A percentile compares a stretch with the other conserved stretches of the same genome.
phyloP scores from a whole-genome alignment of 2,113 vertebrate species.

The Colius striatus region DNA sequence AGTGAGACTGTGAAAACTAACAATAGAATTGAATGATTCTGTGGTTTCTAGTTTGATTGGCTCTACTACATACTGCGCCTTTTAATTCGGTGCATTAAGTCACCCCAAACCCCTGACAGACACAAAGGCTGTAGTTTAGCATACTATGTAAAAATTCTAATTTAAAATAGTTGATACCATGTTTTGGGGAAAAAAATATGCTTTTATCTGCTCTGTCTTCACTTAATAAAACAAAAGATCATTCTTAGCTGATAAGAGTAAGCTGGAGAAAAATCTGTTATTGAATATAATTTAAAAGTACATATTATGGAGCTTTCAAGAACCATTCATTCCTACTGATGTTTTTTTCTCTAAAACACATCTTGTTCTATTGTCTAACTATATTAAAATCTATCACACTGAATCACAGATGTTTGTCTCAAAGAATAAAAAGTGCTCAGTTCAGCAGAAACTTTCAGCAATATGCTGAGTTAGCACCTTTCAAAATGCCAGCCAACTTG shows the following conservation, averaged over 20 bases:
- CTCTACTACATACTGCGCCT: neutral
- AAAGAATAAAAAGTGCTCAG: conserved; percentile 43
- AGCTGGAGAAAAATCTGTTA: conserved; percentile 16
- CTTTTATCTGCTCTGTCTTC: neutral
- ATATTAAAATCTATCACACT: conserved; percentile 32
- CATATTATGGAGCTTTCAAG: neutral
- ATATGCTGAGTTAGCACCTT: conserved; percentile 53
- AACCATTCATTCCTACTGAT: neutral
- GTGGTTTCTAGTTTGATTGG: neutral
- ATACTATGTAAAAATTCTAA: neutral
- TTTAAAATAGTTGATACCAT: neutral
- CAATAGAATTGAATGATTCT: neutral
- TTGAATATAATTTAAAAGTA: neutral
- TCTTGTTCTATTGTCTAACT: conserved; percentile 20
- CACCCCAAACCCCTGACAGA: neutral
- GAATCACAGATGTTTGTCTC: conserved; percentile 59
- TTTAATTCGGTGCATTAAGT: neutral
- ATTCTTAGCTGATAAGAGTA: neutral
- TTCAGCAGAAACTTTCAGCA: conserved; percentile 49
- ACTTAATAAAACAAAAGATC: neutral
- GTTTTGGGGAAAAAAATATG: neutral
- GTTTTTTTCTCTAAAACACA: neutral
- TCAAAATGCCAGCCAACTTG: conserved; percentile 21
- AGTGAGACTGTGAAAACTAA: neutral
- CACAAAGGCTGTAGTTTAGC: neutral